Conservation (phyloP, 2,888 invertebrate genomes). For the Mantis religiosa region DNA sequence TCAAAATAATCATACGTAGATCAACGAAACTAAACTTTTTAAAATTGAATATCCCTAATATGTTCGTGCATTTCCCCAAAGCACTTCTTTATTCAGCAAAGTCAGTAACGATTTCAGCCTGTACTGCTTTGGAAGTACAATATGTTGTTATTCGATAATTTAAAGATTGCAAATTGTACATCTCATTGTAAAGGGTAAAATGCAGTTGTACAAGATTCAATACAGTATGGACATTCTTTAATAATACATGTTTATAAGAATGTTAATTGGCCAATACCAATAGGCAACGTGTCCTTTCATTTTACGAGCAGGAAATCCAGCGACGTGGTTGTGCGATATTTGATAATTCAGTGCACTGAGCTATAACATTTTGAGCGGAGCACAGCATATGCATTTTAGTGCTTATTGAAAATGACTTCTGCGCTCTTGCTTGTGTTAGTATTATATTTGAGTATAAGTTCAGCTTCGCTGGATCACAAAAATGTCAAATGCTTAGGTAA, state of each 20-base stretch:
- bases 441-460: neutral
- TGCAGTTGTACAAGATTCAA: too few relatives aligned
- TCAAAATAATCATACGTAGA: too few relatives aligned
- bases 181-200: too few relatives aligned
- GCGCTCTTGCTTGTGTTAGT: neutral
- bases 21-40: too few relatives aligned
- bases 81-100: too few relatives aligned
- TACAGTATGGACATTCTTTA: too few relatives aligned
- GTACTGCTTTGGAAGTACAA: too few relatives aligned
- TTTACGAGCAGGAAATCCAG: neutral
- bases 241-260: neutral
- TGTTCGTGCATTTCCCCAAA: too few relatives aligned
- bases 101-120: too few relatives aligned
- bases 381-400: neutral
- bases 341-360: neutral
- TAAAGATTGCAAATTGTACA: too few relatives aligned
- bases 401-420: neutral
- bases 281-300: neutral
- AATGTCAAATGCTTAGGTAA: conserved; percentile 50
- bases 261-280: neutral
- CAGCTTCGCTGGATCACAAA: conserved; percentile 39
- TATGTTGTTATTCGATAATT: too few relatives aligned
- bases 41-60: too few relatives aligned
- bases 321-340: conserved; percentile 32
- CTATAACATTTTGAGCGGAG: neutral